Conservation (phyloP, 2,113 vertebrate genomes). For the Hypomesus transpacificus region DNA sequence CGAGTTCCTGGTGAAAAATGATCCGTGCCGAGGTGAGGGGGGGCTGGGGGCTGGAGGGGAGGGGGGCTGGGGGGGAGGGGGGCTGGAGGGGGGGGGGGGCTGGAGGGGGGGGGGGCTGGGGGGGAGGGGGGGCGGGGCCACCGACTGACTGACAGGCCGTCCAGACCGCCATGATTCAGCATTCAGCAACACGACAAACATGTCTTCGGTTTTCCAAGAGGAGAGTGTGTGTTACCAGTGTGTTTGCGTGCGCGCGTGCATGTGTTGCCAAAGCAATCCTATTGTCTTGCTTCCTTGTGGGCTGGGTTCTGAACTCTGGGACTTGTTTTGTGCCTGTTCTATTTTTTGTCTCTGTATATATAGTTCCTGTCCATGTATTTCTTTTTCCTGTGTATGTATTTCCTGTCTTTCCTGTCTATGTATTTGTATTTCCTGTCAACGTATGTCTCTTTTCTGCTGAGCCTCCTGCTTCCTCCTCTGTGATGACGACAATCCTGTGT, state of each 20-base stretch:
- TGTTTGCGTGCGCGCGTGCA: slow-evolving; percentile 1
- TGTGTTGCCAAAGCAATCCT: slow-evolving; percentile 14
- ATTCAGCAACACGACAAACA: too few relatives aligned
- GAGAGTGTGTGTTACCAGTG: neutral
- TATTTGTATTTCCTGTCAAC: slow-evolving; percentile 53
- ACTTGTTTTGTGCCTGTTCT: slow-evolving; percentile 52
- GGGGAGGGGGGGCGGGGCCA: too few relatives aligned
- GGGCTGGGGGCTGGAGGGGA: too few relatives aligned
- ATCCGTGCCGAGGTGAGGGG: slow-evolving; percentile 92
- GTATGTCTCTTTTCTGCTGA: slow-evolving; percentile 54
- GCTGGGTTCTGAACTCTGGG: slow-evolving; percentile 53
- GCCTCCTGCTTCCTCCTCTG: slow-evolving; percentile 51
- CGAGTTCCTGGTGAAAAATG: slow-evolving; percentile 98
- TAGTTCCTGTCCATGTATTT: slow-evolving; percentile 49
- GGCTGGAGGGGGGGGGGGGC: too few relatives aligned
- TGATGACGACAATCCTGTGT: slow-evolving; percentile 83
- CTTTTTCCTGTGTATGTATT: slow-evolving; percentile 63
- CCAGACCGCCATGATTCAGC: too few relatives aligned
- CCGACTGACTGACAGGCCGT: too few relatives aligned
- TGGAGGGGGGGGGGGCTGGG: too few relatives aligned
- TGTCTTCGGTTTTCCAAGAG: neutral
- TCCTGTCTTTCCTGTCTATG: slow-evolving; percentile 69
- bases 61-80: too few relatives aligned
- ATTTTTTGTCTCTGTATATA: slow-evolving; percentile 67
- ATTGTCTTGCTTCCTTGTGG: slow-evolving; percentile 53